phyloP scores from a whole-genome alignment of 2,888 invertebrate genomes.

The Patella ulyssiponensis region DNA sequence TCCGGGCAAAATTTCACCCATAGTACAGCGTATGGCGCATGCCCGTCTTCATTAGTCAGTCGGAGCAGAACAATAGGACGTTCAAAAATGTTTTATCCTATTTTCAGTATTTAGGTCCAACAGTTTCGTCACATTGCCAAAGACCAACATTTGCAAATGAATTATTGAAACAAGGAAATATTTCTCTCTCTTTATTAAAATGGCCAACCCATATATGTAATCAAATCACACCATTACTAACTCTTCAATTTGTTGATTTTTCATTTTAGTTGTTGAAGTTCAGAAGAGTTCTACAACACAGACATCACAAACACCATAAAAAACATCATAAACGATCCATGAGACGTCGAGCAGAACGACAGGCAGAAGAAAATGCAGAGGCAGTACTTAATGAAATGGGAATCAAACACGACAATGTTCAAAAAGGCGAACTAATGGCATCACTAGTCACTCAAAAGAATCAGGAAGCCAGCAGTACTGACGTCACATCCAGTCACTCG shows the following conservation, averaged over 20 bases:
- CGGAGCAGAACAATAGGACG: too few species aligned
- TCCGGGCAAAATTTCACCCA: too few species aligned
- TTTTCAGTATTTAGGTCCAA: too few species aligned
- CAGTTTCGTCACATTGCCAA: too few species aligned
- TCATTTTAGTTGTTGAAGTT: slow-evolving; percentile 53
- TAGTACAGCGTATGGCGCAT: too few species aligned
- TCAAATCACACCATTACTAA: neutral
- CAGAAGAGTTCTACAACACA: slow-evolving; percentile 45
- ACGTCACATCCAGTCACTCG: neutral
- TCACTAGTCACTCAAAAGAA: slow-evolving; percentile 14
- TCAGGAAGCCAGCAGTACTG: neutral
- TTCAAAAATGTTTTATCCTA: too few species aligned
- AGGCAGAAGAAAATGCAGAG: slow-evolving; percentile 32
- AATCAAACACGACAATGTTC: slow-evolving; percentile 42
- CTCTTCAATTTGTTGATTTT: neutral
- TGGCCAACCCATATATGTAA: neutral
- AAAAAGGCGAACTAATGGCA: slow-evolving; percentile 35
- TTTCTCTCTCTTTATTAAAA: too few species aligned
- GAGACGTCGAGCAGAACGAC: slow-evolving; percentile 6
- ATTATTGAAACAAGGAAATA: too few species aligned
- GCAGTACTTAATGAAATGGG: slow-evolving; percentile 53
- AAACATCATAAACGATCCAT: slow-evolving; percentile 22
- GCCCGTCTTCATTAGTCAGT: too few species aligned
- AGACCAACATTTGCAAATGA: too few species aligned
- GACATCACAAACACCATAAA: neutral